Evolutionary conservation across 2,888 invertebrate species (phyloP).

Genomic region (Eupithecia abbreviata): DNA sequence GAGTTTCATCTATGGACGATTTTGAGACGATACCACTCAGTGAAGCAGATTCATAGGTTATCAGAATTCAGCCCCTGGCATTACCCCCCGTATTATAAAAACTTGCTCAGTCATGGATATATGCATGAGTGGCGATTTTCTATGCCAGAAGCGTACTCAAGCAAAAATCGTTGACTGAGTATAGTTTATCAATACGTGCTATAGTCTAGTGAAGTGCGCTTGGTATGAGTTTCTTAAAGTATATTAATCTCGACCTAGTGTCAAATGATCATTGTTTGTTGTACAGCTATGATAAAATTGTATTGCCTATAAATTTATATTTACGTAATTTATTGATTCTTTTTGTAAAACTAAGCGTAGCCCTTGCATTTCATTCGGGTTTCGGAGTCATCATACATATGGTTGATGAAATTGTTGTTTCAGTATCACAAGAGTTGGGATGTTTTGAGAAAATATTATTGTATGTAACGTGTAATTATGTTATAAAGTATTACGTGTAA

Average conservation of each 20-base stretch:
- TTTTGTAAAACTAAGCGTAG: slow-evolving; percentile 73
- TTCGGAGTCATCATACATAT: slow-evolving; percentile 75
- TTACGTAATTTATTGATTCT: slow-evolving; percentile 81
- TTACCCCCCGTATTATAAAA: too few relatives aligned
- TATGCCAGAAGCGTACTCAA: too few relatives aligned
- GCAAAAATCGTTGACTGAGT: too few relatives aligned
- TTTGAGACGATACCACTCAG: too few relatives aligned
- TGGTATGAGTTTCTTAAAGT: slow-evolving; percentile 14
- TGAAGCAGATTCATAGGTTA: too few relatives aligned
- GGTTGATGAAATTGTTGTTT: slow-evolving; percentile 76
- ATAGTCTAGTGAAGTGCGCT: background rate
- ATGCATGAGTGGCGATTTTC: too few relatives aligned
- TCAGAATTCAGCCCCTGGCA: too few relatives aligned
- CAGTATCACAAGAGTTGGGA: slow-evolving; percentile 77
- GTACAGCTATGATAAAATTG: slow-evolving; percentile 72
- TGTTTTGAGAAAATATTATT: slow-evolving; percentile 82
- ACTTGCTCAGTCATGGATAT: too few relatives aligned
- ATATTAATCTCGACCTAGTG: slow-evolving; percentile 46
- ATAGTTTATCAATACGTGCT: too few relatives aligned
- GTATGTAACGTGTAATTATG: slow-evolving; percentile 83
- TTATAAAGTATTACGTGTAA: slow-evolving; percentile 84
- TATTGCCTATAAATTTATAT: slow-evolving; percentile 78
- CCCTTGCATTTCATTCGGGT: slow-evolving; percentile 79
- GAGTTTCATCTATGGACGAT: too few relatives aligned
- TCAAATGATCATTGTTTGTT: slow-evolving; percentile 60